Evolutionary conservation across 2,888 invertebrate species (phyloP).

Genomic region (Sericinus montela): DNA sequence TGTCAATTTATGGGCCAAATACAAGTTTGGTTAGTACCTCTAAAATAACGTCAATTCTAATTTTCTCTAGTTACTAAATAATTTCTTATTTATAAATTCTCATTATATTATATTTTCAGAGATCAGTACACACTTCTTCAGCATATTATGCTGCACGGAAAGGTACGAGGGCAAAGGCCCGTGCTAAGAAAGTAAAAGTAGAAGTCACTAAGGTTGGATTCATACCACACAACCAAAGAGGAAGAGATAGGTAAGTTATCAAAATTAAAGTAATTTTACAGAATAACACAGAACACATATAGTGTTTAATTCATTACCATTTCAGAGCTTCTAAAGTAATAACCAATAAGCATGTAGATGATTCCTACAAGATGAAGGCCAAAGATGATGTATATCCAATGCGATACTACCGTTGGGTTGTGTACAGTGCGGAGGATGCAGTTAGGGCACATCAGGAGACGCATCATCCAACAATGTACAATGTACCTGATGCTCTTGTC

Average conservation of each 20-base stretch:
- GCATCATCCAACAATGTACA: constrained; percentile 90
- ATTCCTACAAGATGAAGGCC: constrained; percentile 68
- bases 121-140: constrained; percentile 76
- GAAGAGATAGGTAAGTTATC: constrained; percentile 58
- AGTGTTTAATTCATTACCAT: too few relatives aligned
- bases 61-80: too few relatives aligned
- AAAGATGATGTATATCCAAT: constrained; percentile 73
- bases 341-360: constrained; percentile 78
- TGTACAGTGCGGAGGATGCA: constrained; percentile 86
- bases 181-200: constrained; percentile 87
- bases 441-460: constrained; percentile 88
- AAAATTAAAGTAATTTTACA: too few relatives aligned
- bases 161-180: constrained; percentile 88
- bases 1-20: constrained; percentile 47
- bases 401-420: constrained; percentile 82
- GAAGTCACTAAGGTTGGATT: constrained; percentile 87
- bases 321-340: constrained; percentile 52
- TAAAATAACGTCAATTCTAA: neutral
- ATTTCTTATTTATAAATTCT: too few relatives aligned
- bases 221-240: constrained; percentile 84
- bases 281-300: too few relatives aligned
- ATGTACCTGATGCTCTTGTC: constrained; percentile 85
- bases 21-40: constrained; percentile 46
- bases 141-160: constrained; percentile 88
- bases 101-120: constrained; percentile 39